Evolutionary conservation across 1,140 invertebrate species (phyloP), one percentile per base, ranked within the genome.

Genomic region (Metopolophium dirhodum): DNA sequence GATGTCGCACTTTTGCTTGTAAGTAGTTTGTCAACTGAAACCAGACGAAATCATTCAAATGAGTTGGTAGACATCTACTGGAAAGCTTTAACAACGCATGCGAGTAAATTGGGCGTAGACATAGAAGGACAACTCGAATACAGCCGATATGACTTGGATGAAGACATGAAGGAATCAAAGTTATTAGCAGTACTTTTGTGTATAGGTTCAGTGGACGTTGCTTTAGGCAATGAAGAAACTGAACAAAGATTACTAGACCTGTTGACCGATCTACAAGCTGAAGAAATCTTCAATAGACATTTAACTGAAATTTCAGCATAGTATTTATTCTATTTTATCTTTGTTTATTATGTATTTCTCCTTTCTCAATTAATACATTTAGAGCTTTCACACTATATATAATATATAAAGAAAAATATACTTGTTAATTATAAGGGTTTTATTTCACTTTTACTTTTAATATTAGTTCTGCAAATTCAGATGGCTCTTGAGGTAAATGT

Each of bases 161-260:
- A 95, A 14, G 97, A 98, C 94, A 97, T 97, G 95, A 96, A 96
- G 26, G 95, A 96, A 93, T 97, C 97, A 0, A 97, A 97, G 94
- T 95, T 98, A 14, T 95, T 97, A 68, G 97, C 97, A 4, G 95
- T 98, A 30, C 95, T 98, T 41, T 95, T 98, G 20, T 97, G 97
- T 94, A 97, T 97, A 86, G 97, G 97, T 9, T 97, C 97, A 18
- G 97, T 98, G 23, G 97, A 98, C 94, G 96, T 97, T 61, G 97
- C 97, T 4, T 95, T 97, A 7, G 97, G 97, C 8, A 96, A 97
- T 94, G 96, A 96, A 9, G 95, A 96, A 45, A 97, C 97, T 2
- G 97, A 98, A 94, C 96, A 97, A 93, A 95, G 97, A 83, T 96
- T 97, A 95, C 91, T 96, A 95, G 95, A 96, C 94, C 95, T 97